A percentile compares a stretch with the other conserved stretches of the same genome.
These are phyloP conservation scores for Panulirus ornatus DNA, from an alignment of 1,140 invertebrate species.

Conservation along the genomic window DNA sequence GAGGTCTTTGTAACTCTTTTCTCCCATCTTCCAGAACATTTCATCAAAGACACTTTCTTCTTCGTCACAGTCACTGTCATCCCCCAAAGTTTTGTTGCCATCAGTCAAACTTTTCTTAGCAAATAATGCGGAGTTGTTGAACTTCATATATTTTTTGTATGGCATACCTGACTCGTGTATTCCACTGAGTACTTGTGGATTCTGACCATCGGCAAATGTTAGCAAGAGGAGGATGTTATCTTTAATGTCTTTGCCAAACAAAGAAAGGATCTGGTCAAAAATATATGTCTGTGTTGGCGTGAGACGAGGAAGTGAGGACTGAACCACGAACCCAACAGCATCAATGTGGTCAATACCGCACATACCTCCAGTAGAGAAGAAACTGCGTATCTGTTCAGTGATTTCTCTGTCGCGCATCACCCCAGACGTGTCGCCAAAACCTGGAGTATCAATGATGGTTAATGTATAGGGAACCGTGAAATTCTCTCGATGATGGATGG, in stretches of 20 bases:
- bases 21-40: conserved; percentile 42
- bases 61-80: conserved; percentile 14
- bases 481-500: conserved; percentile 18
- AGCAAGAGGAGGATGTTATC: conserved; percentile 36
- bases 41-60: neutral
- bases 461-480: conserved; percentile 18
- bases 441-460: conserved; percentile 57
- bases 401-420: conserved; percentile 25
- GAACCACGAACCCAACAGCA: conserved; percentile 36
- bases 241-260: conserved; percentile 30
- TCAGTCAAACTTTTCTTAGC: neutral
- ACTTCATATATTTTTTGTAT: neutral
- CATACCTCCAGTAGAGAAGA: conserved; percentile 14
- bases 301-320: conserved; percentile 15
- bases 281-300: conserved; percentile 40
- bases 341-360: conserved; percentile 7
- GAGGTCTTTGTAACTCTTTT: neutral
- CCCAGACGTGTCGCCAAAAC: conserved; percentile 28
- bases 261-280: conserved; percentile 37
- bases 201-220: conserved; percentile 48
- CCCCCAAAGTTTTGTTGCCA: neutral
- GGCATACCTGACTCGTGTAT: conserved; percentile 23
- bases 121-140: conserved; percentile 26
- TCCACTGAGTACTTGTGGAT: conserved; percentile 36
- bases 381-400: neutral